Evolutionary conservation across 2,113 vertebrate species (phyloP).

Genomic region (Odocoileus hemionus): DNA sequence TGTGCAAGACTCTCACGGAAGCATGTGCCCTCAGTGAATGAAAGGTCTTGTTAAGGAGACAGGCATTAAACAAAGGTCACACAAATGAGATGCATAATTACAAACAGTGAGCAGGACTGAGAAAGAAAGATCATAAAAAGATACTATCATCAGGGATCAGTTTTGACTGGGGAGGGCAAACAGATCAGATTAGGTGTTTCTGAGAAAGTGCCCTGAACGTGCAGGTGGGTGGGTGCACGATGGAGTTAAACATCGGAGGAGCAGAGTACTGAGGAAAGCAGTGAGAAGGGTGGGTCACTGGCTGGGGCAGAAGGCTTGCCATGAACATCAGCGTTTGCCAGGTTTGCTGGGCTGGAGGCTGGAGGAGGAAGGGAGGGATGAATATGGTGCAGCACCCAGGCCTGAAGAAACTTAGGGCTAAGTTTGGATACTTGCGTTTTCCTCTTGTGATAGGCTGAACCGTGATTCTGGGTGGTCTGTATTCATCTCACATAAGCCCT

Average conservation of each 20-base stretch:
- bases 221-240: accelerated
- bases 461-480: slow-evolving; percentile 42
- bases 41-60: background rate
- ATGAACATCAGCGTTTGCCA: background rate
- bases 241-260: background rate
- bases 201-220: background rate
- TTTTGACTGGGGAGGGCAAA: background rate
- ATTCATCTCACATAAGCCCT: slow-evolving; percentile 49
- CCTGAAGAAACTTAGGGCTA: background rate
- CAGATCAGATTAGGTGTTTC: background rate
- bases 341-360: background rate
- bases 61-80: background rate
- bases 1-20: background rate
- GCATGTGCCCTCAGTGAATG: background rate
- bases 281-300: background rate
- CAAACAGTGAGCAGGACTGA: background rate
- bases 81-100: background rate
- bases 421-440: background rate
- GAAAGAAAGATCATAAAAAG: background rate
- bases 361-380: background rate
- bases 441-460: background rate
- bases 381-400: background rate
- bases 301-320: background rate
- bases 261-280: accelerated
- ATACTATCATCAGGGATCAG: background rate